Conservation (phyloP, 2,113 vertebrate species). For the Sus scrofa region T2T-Sscrofa CM000812.6:210228001-210228500, state of each 20-base stretch:
- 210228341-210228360: conserved; percentile 45
- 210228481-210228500: too few species aligned
- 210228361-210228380: not conserved
- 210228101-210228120: conserved; percentile 14
- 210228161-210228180: not conserved
- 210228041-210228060: too few species aligned
- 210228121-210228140: not conserved
- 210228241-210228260: conserved; percentile 60
- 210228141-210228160: not conserved
- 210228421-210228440: too few species aligned
- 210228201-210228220: not conserved
- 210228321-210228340: not conserved
- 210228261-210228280: conserved; percentile 25
- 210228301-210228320: not conserved
- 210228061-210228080: not conserved
- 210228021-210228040: too few species aligned
- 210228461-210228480: too few species aligned
- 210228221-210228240: conserved; percentile 17
- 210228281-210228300: not conserved
- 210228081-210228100: not conserved
- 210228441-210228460: too few species aligned
- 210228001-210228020: too few species aligned
- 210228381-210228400: too few species aligned
- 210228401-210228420: too few species aligned
- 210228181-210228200: not conserved